Evolutionary conservation across 2,113 vertebrate species (phyloP), one percentile per base, ranked within the genome.

Genomic region (Hystrix cristata): DNA sequence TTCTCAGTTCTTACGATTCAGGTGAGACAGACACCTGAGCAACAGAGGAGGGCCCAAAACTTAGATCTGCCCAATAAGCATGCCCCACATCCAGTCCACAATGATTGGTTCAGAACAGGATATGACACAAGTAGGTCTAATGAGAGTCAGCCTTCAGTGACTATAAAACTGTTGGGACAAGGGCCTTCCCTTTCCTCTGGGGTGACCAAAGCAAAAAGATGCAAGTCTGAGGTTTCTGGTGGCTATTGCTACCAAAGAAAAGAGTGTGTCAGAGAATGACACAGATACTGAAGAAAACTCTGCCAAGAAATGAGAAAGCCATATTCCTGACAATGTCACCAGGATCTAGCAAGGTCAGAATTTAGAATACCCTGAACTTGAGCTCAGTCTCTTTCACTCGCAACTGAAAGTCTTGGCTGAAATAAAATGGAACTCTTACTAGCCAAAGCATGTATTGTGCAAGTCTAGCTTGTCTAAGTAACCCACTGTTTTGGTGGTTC

Each of bases 351-450:
- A 43, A 60, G 6, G 4, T 60, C 82, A 78, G 16, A 84, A 84
- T 10, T 83, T 94, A 87, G 29, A 88, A 65, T 19, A 83, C 11
- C 8, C 29, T 67, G 21, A 83, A 60, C 79, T 60, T 79, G 55
- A 80, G 29, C 19, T 91, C 9, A 72, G 48, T 89, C 91, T 96
- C 80, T 87, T 53, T 83, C 21, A 46, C 76, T 85, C 60, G 8
- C 84, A 92, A n/a, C 53, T 69, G 15, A 64, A 87, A 90, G 16
- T 86, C 53, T 80, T 91, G 76, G 88, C 18, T 57, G 48, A 86
- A 46, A 46, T 93, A 76, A 87, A 27, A 60, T 51, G 14, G 34
- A 83, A 79, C 46, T 95, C 82, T 48, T 79, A 16, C 55, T 5
- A 48, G 19, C 29, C 85, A 94, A 55, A 11, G 19, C 62, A 72